phyloP scores from a whole-genome alignment of 2,797 vertebrate species.

The Taenioides sp. region DNA sequence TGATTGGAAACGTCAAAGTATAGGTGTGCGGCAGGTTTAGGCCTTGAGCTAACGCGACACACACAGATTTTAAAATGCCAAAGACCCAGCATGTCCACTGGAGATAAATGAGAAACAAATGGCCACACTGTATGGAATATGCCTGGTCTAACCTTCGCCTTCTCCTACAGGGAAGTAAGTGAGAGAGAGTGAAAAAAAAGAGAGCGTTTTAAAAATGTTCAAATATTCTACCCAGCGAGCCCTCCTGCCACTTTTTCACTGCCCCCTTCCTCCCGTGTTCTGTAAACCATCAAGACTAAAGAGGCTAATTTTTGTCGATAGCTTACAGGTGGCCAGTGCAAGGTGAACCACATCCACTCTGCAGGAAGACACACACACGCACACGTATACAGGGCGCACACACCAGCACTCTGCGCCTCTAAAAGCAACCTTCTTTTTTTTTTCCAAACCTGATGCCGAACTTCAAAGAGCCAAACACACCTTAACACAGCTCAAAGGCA shows the following conservation, averaged over 20 bases:
- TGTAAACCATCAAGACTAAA: constrained; percentile 78
- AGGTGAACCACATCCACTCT: constrained; percentile 75
- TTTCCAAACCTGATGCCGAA: constrained; percentile 66
- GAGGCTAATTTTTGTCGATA: constrained; percentile 80
- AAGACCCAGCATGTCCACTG: constrained; percentile 30
- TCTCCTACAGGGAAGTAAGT: constrained; percentile 23
- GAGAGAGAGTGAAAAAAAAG: constrained; percentile 11
- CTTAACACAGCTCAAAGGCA: constrained; percentile 72
- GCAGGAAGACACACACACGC: constrained; percentile 39
- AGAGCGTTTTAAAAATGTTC: constrained; percentile 40
- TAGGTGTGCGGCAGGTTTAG: constrained; percentile 47
- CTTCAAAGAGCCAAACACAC: constrained; percentile 72
- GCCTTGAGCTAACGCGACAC: constrained; percentile 48
- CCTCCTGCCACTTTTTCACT: constrained; percentile 58
- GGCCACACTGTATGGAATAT: constrained; percentile 49
- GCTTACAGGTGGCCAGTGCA: constrained; percentile 82
- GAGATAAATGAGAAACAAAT: constrained; percentile 69
- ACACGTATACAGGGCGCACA: constrained; percentile 16
- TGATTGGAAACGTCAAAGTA: constrained; percentile 56
- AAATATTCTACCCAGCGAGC: constrained; percentile 31
- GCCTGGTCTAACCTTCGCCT: constrained; percentile 35
- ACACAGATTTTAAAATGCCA: constrained; percentile 22
- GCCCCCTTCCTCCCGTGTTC: constrained; percentile 65
- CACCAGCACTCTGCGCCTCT: constrained; percentile 41
- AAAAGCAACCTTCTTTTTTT: constrained; percentile 65